Evolutionary conservation across 2,113 vertebrate species (phyloP).

Genomic region (Siniperca chuatsi): DNA sequence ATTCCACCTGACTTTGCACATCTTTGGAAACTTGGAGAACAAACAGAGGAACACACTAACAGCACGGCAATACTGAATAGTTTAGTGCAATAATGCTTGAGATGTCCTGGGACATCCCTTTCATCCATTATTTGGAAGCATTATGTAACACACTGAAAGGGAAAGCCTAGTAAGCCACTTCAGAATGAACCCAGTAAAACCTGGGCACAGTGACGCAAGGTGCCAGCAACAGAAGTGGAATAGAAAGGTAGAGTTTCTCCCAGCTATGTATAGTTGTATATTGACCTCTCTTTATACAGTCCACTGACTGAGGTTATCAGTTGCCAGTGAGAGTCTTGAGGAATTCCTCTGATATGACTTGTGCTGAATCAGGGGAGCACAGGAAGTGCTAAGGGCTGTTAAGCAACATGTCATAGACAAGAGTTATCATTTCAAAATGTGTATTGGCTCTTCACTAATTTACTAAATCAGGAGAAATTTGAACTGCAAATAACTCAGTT

Average conservation of each 20-base stretch:
- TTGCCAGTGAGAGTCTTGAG: slow-evolving; percentile 19
- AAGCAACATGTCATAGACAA: neutral
- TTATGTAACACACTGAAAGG: neutral
- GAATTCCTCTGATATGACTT: slow-evolving; percentile 72
- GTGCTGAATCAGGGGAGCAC: slow-evolving; percentile 26
- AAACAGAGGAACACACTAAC: neutral
- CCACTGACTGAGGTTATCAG: slow-evolving; percentile 75
- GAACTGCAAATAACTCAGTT: neutral
- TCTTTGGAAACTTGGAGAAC: neutral
- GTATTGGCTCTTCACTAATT: slow-evolving; percentile 11
- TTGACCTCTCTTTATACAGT: slow-evolving; percentile 73
- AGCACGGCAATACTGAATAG: neutral
- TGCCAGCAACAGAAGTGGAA: no score
- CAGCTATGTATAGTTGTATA: slow-evolving; percentile 62
- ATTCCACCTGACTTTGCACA: neutral
- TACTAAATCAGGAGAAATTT: neutral
- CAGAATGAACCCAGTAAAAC: neutral
- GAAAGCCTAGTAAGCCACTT: neutral
- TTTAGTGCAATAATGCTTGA: neutral
- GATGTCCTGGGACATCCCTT: neutral
- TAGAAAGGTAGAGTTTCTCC: slow-evolving; percentile 9
- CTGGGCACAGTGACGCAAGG: neutral
- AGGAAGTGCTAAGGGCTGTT: slow-evolving; percentile 24
- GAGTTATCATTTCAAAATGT: slow-evolving; percentile 30
- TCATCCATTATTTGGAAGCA: neutral